phyloP scores from a whole-genome alignment of 2,888 invertebrate genomes.

The Uropetala carovei region DNA sequence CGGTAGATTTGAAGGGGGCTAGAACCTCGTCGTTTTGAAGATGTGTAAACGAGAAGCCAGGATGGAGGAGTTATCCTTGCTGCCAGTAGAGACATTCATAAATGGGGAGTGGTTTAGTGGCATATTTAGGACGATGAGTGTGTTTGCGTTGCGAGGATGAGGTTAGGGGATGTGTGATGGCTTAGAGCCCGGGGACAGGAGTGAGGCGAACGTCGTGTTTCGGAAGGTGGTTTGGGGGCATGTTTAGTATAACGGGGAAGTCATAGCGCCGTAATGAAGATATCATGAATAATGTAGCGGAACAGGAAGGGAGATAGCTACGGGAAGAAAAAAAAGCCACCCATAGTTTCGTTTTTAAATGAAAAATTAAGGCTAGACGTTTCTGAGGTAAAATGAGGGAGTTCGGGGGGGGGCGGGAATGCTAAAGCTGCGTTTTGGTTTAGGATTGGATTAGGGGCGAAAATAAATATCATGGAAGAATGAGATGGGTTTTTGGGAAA shows the following conservation, averaged over 20 bases:
- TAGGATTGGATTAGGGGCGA: neutral
- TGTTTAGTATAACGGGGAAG: neutral
- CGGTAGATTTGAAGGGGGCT: neutral
- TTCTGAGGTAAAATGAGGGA: neutral
- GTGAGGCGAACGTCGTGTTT: neutral
- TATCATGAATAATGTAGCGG: neutral
- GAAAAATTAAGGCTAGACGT: neutral
- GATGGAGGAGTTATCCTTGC: neutral
- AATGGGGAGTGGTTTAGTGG: neutral
- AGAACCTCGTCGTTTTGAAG: neutral
- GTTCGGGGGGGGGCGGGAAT: neutral
- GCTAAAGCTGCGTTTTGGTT: neutral
- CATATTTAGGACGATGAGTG: neutral
- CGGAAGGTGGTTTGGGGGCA: neutral
- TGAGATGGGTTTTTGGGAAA: neutral
- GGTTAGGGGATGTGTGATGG: neutral
- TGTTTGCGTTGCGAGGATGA: neutral
- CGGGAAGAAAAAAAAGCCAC: neutral
- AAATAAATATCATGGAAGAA: neutral
- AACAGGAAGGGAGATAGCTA: neutral
- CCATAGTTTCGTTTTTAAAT: neutral
- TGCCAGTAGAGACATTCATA: neutral
- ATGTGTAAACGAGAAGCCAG: neutral
- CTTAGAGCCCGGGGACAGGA: neutral
- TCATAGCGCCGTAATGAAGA: neutral